Evolutionary conservation across 2,797 vertebrate genomes (phyloP).

Genomic region (Distichodus sexfasciatus): DNA sequence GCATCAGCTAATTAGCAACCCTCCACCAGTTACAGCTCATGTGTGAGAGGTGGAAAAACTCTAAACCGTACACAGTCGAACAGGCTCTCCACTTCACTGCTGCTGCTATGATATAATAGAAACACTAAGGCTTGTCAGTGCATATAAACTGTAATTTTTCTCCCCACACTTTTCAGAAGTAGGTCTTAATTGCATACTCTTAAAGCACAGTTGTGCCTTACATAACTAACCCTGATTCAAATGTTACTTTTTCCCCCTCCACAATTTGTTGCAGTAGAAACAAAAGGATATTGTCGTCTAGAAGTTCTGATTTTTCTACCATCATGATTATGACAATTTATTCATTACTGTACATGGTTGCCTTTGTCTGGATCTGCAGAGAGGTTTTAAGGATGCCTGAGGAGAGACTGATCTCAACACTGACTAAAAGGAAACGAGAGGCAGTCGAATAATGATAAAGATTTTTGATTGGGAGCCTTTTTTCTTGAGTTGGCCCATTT

Average conservation of each 20-base stretch:
- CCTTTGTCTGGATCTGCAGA: conserved; percentile 21
- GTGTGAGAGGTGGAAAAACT: neutral
- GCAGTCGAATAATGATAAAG: neutral
- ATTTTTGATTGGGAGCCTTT: neutral
- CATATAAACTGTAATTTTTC: neutral
- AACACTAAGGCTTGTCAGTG: neutral
- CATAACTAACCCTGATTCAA: conserved; percentile 11
- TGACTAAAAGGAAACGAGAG: neutral
- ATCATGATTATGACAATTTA: conserved; percentile 37
- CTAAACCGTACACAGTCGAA: neutral
- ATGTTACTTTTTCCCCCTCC: conserved; percentile 13
- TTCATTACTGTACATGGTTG: conserved; percentile 36
- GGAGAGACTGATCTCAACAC: neutral
- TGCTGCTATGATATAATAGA: neutral
- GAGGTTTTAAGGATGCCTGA: conserved; percentile 2
- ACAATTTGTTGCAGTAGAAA: conserved; percentile 17
- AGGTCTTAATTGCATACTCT: neutral
- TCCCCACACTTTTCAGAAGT: neutral
- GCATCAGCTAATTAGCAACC: conserved; percentile 9
- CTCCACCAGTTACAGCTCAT: conserved; percentile 5
- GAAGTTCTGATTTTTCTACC: conserved; percentile 20
- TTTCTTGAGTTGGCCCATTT: neutral
- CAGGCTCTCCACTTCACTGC: neutral
- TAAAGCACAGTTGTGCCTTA: neutral
- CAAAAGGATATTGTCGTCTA: conserved; percentile 25